A percentile compares a stretch with the other conserved stretches of the same genome.
Evolutionary conservation across 1,140 invertebrate species (phyloP).

Genomic region (Hyles euphorbiae): DNA sequence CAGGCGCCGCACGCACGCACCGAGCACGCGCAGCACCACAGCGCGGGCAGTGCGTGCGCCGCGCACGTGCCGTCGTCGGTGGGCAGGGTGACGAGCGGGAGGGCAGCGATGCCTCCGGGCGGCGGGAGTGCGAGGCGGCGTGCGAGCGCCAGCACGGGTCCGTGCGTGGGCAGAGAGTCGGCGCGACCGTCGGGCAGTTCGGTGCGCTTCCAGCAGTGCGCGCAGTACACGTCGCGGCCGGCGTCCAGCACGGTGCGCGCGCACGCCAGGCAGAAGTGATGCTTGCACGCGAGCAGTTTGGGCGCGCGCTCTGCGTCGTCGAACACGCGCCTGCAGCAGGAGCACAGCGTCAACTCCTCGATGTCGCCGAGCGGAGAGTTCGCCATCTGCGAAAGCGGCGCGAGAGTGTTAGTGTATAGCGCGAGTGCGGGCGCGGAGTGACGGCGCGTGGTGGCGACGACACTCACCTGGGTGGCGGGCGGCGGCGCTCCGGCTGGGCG

Average conservation of each 20-base stretch:
- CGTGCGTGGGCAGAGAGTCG: constrained; percentile 81
- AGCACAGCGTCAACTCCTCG: constrained; percentile 82
- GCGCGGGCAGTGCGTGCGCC: constrained; percentile 83
- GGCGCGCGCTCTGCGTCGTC: constrained; percentile 82
- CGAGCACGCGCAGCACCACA: constrained; percentile 84
- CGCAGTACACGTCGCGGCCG: constrained; percentile 80
- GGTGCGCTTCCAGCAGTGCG: constrained; percentile 82
- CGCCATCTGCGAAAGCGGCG: constrained; percentile 58
- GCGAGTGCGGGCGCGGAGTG: not conserved
- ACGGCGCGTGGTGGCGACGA: not conserved
- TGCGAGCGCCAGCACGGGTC: constrained; percentile 78
- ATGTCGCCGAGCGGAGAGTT: constrained; percentile 77
- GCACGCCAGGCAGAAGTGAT: constrained; percentile 85
- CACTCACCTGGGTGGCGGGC: not conserved
- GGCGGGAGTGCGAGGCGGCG: constrained; percentile 71
- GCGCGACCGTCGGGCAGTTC: constrained; percentile 78
- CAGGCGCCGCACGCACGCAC: constrained; percentile 81
- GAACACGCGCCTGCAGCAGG: constrained; percentile 81
- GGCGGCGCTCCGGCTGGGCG: no score
- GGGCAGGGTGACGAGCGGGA: constrained; percentile 7
- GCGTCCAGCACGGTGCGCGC: constrained; percentile 79
- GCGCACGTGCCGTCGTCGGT: constrained; percentile 78
- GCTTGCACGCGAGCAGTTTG: constrained; percentile 84
- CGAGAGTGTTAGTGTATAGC: not conserved
- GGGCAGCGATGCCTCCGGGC: no score